Base-by-base conservation (phyloP, 2,888 invertebrate genomes). In the Alviniconcha strummeri region DNA sequence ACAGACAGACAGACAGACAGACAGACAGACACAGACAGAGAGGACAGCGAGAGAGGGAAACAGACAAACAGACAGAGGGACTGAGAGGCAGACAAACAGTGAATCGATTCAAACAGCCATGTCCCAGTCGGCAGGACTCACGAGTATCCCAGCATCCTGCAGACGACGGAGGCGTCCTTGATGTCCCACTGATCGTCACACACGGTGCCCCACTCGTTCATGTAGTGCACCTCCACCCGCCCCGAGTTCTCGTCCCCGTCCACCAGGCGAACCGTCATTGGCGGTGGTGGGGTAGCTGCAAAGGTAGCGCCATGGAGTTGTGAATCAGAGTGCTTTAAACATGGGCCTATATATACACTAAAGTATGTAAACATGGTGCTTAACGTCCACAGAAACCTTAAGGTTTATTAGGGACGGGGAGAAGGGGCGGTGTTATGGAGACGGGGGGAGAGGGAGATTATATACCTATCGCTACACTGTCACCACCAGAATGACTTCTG, bases 121-220 rank as follows among this genome's bases (percentile, higher is more conserved):
- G 36, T 36, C 36, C 36, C 36, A 36, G 36, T 3, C 36, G 3
- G 36, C 36, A 4, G 19, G 54, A 84, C 87, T 81, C 55, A 88
- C 88, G 82, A 82, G 81, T 89, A 91, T 81, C 91, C 91, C 60
- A 96, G 92, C 91, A 97, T 96, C 81, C 94, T 95, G 90, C 97
- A 97, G 8, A 96, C 95, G 0, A 97, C 96, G 89, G 95, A 94
- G 1, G 96, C 96, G 89, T 96, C 96, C 52, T 94, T 94, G 84
- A 96, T 93, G 19, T 95, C 96, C 91, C 96, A 96, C 0, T 84
- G 74, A 82, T 91, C 91, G 83, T 91, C 91, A 89, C 91, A 91
- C 17, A 91, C 87, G 0, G 90, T 95, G 0, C 91, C 91, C 90
- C 90, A 91, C 76, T 89, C 88, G 11, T 89, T 90, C 15, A 85